Evolutionary conservation across 2,113 vertebrate species (phyloP), one percentile per base, ranked within the genome.

Genomic region (Ia io): DNA sequence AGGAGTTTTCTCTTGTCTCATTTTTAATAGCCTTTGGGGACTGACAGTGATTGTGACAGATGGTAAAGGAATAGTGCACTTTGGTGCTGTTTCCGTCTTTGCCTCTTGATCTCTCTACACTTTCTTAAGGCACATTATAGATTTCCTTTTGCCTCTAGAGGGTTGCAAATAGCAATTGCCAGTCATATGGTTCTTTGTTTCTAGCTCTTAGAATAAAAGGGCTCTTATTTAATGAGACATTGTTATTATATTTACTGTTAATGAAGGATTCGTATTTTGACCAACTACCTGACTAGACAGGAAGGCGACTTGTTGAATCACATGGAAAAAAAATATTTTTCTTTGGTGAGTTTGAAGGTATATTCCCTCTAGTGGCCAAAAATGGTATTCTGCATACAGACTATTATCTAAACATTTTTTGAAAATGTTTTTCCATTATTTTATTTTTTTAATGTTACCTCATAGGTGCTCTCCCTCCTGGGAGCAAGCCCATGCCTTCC

Each of bases 131-230:
- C 92, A 93, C 92, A 95, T 97, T 96, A 97, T 97, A 96, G 97
- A 98, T 98, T 98, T 98, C 98, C 96, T 97, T 98, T 97, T 97
- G 83, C 96, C 98, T 97, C 98, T 92, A 56, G 98, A 98, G 98
- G 95, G 95, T 96, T 35, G 40, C 97, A 97, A 98, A 98, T 97
- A 97, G 94, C 95, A 95, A 84, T 97, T 97, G 97, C 97, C 97
- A 97, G 91, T 98, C 97, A 90, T 69, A 91, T 92, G 89, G 95
- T 94, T 94, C 96, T 98, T 97, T 97, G 91, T 95, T 97, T 94
- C 90, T 67, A 97, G 95, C 94, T 98, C 96, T 96, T 94, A 22
- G 30, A 51, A 51, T 51, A 32, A 49, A n/a, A 93, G 5, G 30
- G 30, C 20, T 77, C 16, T 69, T 73, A 53, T 80, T 88, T 88